These are phyloP conservation scores for Zapornia atra DNA, from an alignment of 2,113 vertebrate species.

Conservation along the genomic window DNA sequence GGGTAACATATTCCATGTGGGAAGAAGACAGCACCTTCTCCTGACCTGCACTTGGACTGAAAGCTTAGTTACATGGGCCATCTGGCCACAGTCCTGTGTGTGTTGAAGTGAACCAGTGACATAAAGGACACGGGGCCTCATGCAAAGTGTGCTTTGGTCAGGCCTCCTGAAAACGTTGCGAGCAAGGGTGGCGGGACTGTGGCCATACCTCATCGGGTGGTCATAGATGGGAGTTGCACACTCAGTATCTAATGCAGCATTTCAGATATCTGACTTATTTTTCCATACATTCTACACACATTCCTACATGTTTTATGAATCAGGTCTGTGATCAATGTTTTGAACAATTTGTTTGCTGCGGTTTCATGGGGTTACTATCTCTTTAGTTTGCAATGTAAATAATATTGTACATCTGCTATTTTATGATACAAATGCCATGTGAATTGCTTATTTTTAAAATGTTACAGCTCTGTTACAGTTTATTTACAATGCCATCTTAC, in stretches of 20 bases:
- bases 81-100: neutral
- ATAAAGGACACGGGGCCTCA: neutral
- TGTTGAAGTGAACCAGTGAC: neutral
- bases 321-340: conserved; percentile 64
- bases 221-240: neutral
- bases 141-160: no score
- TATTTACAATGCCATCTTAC: conserved; percentile 58
- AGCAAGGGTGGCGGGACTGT: neutral
- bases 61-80: neutral
- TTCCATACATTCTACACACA: neutral
- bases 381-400: conserved; percentile 74
- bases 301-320: conserved; percentile 50
- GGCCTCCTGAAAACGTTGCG: neutral
- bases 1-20: neutral
- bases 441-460: conserved; percentile 70
- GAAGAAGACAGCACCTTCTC: conserved; percentile 11
- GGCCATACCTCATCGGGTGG: neutral
- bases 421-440: conserved; percentile 66
- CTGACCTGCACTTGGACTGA: neutral
- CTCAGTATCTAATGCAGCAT: neutral
- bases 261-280: neutral
- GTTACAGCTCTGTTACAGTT: conserved; percentile 42
- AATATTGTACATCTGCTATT: conserved; percentile 69
- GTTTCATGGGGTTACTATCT: conserved; percentile 63
- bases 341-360: conserved; percentile 16